phyloP scores from a whole-genome alignment of 1,140 invertebrate genomes.

The Drosophila pachea region DNA sequence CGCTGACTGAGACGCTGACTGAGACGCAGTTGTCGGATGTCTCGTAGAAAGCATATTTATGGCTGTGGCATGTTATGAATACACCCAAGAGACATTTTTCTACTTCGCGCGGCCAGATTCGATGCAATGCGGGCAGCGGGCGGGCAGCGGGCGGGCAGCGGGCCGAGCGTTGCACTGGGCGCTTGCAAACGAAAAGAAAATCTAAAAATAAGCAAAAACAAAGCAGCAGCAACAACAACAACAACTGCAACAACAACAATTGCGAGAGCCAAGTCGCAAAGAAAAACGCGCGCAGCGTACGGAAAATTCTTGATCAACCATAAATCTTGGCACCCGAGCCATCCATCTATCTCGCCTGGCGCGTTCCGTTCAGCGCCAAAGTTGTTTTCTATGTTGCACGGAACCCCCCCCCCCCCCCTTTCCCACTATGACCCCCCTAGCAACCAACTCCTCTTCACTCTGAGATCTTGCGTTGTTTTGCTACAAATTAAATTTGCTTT shows the following conservation, averaged over 20 bases:
- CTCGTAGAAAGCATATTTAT: conserved; percentile 73
- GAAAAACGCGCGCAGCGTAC: conserved; percentile 58
- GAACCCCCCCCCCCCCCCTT: background rate
- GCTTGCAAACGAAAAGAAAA: conserved; percentile 39
- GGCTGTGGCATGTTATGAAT: conserved; percentile 74
- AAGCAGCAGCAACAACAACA: background rate
- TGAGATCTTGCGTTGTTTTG: conserved; percentile 45
- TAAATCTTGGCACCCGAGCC: conserved; percentile 77
- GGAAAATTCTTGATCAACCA: conserved; percentile 78
- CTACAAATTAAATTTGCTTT: conserved; percentile 58
- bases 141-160: conserved; percentile 1
- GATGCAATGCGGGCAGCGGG: conserved; percentile 1
- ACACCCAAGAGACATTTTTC: conserved; percentile 76
- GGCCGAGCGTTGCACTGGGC: conserved; percentile 14
- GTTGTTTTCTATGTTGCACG: conserved; percentile 57
- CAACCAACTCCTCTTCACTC: background rate
- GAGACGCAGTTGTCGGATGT: conserved; percentile 56
- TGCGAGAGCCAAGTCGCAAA: conserved; percentile 36
- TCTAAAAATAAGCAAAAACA: conserved; percentile 34
- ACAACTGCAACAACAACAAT: conserved; percentile 16
- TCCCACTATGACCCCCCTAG: too few species aligned
- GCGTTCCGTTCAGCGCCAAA: conserved; percentile 70
- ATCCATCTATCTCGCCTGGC: conserved; percentile 77
- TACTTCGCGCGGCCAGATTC: conserved; percentile 54
- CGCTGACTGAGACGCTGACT: conserved; percentile 11